phyloP scores from a whole-genome alignment of 2,888 invertebrate species.

The Mythimna vitellina region DNA sequence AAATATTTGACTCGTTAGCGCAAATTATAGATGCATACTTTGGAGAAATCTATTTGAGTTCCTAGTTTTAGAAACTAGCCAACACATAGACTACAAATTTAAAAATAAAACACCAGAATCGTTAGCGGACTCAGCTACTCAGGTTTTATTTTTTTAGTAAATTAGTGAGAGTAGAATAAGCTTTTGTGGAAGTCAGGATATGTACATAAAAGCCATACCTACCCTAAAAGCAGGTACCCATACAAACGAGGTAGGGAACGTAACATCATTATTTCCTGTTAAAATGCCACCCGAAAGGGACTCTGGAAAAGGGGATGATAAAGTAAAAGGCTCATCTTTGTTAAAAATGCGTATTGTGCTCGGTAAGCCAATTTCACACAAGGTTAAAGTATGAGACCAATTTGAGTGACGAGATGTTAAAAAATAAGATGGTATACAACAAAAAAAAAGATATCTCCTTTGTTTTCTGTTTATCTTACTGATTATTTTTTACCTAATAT shows the following conservation, averaged over 20 bases:
- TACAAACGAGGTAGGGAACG: slow-evolving; percentile 55
- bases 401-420: slow-evolving; percentile 22
- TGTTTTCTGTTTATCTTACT: neutral
- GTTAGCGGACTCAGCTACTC: neutral
- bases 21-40: slow-evolving; percentile 16
- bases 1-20: slow-evolving; percentile 20
- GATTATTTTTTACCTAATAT: neutral
- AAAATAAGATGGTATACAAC: slow-evolving; percentile 16
- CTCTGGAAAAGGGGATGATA: slow-evolving; percentile 75
- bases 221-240: slow-evolving; percentile 60
- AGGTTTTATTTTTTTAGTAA: slow-evolving; percentile 3
- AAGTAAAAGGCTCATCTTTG: slow-evolving; percentile 77
- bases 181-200: slow-evolving; percentile 43
- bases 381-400: slow-evolving; percentile 53
- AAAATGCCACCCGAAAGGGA: slow-evolving; percentile 76
- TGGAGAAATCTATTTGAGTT: slow-evolving; percentile 16
- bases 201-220: slow-evolving; percentile 47
- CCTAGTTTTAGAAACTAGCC: slow-evolving; percentile 13
- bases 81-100: neutral
- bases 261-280: slow-evolving; percentile 81
- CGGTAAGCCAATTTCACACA: slow-evolving; percentile 75
- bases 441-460: neutral
- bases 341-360: slow-evolving; percentile 84
- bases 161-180: slow-evolving; percentile 13
- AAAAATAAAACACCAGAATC: neutral